Evolutionary conservation across 2,797 vertebrate species (phyloP).

Genomic region (Austrolebias charrua): DNA sequence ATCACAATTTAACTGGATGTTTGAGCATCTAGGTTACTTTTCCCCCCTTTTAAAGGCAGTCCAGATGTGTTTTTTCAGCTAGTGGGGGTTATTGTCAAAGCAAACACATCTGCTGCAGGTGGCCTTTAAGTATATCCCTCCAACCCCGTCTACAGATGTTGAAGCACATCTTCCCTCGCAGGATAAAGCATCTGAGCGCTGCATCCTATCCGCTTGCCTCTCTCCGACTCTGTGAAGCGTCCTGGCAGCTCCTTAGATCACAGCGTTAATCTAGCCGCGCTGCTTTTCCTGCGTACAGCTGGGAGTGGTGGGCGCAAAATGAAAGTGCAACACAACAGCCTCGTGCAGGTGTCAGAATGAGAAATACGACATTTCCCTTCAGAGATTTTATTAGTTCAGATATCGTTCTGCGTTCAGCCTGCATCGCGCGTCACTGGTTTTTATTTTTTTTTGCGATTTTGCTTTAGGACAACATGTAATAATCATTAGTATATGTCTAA

Average conservation of each 20-base stretch:
- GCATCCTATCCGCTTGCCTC: constrained; percentile 16
- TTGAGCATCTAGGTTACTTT: constrained; percentile 26
- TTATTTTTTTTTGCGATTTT: constrained; percentile 57
- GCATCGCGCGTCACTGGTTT: constrained; percentile 47
- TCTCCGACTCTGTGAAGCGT: constrained; percentile 31
- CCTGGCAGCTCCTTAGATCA: constrained; percentile 50
- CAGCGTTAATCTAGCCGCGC: constrained; percentile 46
- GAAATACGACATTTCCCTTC: constrained; percentile 74
- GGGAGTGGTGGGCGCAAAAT: constrained; percentile 72
- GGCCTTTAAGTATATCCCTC: constrained; percentile 56
- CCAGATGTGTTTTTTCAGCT: constrained; percentile 38
- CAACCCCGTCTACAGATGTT: constrained; percentile 45
- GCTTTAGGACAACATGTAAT: constrained; percentile 69
- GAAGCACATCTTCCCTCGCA: constrained; percentile 40
- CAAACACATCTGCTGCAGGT: constrained; percentile 29
- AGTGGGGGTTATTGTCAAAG: constrained; percentile 43
- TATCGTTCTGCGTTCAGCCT: constrained; percentile 62
- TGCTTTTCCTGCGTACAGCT: constrained; percentile 60
- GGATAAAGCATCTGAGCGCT: constrained; percentile 46
- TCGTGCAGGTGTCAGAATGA: constrained; percentile 72
- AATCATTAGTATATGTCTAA: constrained; percentile 67
- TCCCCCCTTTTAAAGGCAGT: constrained; percentile 21
- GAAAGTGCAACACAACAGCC: constrained; percentile 68
- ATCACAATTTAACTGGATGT: neutral
- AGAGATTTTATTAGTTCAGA: constrained; percentile 68